Evolutionary conservation across 2,797 vertebrate species (phyloP), one percentile per base, ranked within the genome.

Genomic region (Microcaecilia unicolor): DNA sequence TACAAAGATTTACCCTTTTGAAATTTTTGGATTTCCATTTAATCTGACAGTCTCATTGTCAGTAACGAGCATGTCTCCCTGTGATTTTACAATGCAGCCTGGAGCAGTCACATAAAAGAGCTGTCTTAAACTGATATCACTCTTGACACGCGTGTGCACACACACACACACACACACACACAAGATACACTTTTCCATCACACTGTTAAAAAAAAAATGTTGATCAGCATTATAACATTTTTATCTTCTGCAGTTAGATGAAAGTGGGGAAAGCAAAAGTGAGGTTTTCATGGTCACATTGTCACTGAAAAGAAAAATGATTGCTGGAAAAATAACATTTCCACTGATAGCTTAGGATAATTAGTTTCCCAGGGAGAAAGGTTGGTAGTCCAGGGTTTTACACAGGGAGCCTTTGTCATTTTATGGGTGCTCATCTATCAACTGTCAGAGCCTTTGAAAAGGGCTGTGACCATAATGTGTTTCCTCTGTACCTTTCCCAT

Each of bases 361-460:
- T 81, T 70, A 62, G 82, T 83, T 81, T 86, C 83, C 83, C 78
- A 77, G 77, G 78, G 75, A 81, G 81, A 78, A 62, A 63, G 4
- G 5, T 64, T 62, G 48, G 59, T 58, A 59, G 60, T 51, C 44
- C 63, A 68, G 51, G 55, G 46, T 61, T 73, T 74, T 72, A 69
- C 68, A 81, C 64, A 78, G 70, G 67, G 64, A 70, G 63, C 55
- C 61, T 76, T 84, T 84, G 80, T 85, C 70, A 58, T 78, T 84
- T 86, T 85, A 86, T 83, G 63, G 81, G 72, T 55, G 56, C 74
- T 87, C 84, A 88, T 90, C 81, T 67, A 44, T 90, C 85, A 89
- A 60, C 76, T 89, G 85, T 88, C 85, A 86, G 60, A 32, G 38
- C 48, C 53, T 80, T 86, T 86, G 80, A 83, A 86, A 84, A 74